Evolutionary conservation across 2,797 vertebrate species (phyloP).

Genomic region (Ctenopoma multispine): DNA sequence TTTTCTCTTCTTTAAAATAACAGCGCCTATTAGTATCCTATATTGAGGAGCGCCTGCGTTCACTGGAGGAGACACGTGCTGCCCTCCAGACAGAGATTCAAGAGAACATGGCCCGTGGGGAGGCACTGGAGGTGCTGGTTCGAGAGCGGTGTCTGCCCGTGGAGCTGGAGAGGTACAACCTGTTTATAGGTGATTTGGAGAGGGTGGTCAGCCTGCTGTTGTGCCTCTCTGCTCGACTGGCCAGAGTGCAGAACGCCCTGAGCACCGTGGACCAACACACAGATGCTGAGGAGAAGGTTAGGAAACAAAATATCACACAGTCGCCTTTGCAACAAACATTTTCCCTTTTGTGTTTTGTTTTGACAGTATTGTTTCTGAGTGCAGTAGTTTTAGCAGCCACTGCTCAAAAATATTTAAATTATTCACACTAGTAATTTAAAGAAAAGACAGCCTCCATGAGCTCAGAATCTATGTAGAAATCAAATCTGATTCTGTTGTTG

Average conservation of each 20-base stretch:
- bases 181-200: conserved; percentile 94
- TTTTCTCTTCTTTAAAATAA: conserved; percentile 3
- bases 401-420: background rate
- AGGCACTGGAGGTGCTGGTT: conserved; percentile 81
- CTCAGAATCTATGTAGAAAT: background rate
- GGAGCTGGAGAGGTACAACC: conserved; percentile 89
- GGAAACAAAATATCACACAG: conserved; percentile 26
- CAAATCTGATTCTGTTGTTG: background rate
- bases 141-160: conserved; percentile 81
- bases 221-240: conserved; percentile 92
- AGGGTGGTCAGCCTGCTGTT: conserved; percentile 94
- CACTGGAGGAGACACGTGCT: conserved; percentile 75
- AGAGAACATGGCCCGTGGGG: conserved; percentile 72
- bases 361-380: background rate
- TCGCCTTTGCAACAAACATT: background rate
- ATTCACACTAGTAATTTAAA: too few species aligned
- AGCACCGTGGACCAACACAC: conserved; percentile 83
- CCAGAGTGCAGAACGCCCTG: conserved; percentile 91
- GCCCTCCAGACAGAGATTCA: conserved; percentile 74
- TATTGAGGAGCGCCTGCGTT: conserved; percentile 80
- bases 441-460: background rate
- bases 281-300: conserved; percentile 92
- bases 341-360: background rate
- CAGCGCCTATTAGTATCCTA: conserved; percentile 85
- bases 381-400: background rate